Base-by-base conservation (phyloP, 2,113 vertebrate species). In the Ctenomys sociabilis region DNA sequence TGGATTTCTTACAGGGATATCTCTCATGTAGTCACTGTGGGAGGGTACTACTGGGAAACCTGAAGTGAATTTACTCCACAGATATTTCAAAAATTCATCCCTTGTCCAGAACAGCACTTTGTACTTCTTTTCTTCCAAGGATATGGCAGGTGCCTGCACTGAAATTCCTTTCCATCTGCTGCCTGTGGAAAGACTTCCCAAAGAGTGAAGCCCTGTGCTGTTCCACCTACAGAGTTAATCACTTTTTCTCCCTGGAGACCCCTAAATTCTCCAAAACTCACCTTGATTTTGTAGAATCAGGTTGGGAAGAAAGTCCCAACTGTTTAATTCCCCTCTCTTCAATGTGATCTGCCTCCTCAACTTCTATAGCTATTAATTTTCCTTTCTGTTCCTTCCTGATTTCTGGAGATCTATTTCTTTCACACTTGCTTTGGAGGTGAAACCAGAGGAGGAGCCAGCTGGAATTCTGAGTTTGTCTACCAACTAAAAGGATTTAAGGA, bases 401-500 rank as follows among this genome's bases (percentile, higher is more conserved):
- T 28, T 26, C 61, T 28, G 26, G 61, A 26, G 61, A 26, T 64
- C 61, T 64, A 64, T 64, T 64, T 28, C 61, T 64, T 26, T 64
- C 61, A 28, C 26, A 10, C 26, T 64, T 64, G 24, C 22, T 28
- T 64, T 64, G n/a, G 19, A 88, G 52, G n/a, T n/a, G n/a, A n/a
- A n/a, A n/a, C n/a, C n/a, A n/a, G n/a, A n/a, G n/a, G n/a, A n/a
- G n/a, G 19, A 88, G 52, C 2, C 14, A 80, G 63, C 66, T 28
- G 22, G 52, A 91, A 82, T 89, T 94, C 40, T 90, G n/a, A 52
- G 19, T 82, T 92, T 24, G 4, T 92, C 52, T 92, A 7, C 30
- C 73, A 77, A 61, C 12, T 54, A 37, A 95, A 94, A 85, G 21
- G 40, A 86, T 68, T 75, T 97, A 73, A 86, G 73, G 59, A 43